Percentiles rank a stretch among this genome's conserved stretches.
phyloP scores from a whole-genome alignment of 1,140 invertebrate species.

The Gryllus bimaculatus region DNA sequence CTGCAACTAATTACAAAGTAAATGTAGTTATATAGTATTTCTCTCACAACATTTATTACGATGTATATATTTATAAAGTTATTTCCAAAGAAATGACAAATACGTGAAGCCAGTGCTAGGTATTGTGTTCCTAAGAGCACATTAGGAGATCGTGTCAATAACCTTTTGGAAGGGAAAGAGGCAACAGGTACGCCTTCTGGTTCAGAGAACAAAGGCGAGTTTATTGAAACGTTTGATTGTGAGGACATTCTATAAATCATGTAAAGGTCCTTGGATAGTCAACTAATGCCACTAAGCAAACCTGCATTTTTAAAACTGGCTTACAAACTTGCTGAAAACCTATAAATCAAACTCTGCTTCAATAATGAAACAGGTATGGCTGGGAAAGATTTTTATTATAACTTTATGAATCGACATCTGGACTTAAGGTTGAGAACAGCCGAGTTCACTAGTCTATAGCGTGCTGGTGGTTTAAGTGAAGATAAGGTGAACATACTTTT shows the following conservation, averaged over 20 bases:
- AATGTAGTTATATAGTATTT: too few species aligned
- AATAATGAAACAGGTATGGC: constrained; percentile 30
- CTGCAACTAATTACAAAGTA: too few species aligned
- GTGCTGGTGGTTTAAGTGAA: constrained; percentile 32
- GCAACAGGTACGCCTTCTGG: not conserved
- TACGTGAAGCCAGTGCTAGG: constrained; percentile 5
- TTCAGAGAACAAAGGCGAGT: not conserved
- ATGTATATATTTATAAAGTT: too few species aligned
- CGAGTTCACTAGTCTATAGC: constrained; percentile 33
- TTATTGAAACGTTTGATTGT: not conserved
- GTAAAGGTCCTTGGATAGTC: not conserved
- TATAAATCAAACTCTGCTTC: constrained; percentile 23
- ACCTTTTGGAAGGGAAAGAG: not conserved
- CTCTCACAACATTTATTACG: too few species aligned
- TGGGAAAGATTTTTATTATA: constrained; percentile 34
- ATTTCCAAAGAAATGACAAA: not conserved
- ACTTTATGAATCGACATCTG: constrained; percentile 35
- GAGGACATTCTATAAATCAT: not conserved
- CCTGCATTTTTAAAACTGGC: constrained; percentile 8
- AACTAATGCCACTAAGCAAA: constrained; percentile 10
- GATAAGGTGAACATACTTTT: constrained; percentile 29
- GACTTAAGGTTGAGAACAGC: constrained; percentile 32
- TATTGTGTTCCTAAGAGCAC: constrained; percentile 10
- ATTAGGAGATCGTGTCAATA: not conserved
- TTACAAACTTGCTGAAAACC: not conserved